phyloP scores from a whole-genome alignment of 2,797 vertebrate species.

The Mormyrus hasselquistii region DNA sequence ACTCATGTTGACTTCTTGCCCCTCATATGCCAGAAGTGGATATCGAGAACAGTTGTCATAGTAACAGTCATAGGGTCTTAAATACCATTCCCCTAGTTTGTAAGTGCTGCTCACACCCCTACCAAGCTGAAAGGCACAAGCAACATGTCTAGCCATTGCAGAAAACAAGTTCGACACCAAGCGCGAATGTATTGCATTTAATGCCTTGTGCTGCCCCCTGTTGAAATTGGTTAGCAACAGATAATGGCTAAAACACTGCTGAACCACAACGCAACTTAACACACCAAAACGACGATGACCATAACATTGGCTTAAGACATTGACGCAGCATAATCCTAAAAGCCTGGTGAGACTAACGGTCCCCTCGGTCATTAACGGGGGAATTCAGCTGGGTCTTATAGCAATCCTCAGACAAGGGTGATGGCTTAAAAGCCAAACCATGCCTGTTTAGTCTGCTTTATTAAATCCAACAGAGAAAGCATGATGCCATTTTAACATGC shows the following conservation, averaged over 20 bases:
- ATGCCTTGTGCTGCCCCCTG: constrained; percentile 1
- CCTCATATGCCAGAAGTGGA: neutral
- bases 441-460: neutral
- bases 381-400: neutral
- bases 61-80: neutral
- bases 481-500: neutral
- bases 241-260: neutral
- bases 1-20: neutral
- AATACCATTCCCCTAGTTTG: neutral
- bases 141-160: neutral
- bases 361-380: neutral
- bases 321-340: neutral
- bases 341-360: neutral
- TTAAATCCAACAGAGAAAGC: neutral
- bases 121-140: neutral
- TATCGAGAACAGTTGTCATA: neutral
- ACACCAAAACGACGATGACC: neutral
- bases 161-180: neutral
- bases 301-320: constrained; percentile 6
- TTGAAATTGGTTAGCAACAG: neutral
- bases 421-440: neutral
- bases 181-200: neutral
- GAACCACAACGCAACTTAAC: neutral
- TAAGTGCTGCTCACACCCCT: neutral
- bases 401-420: neutral